Percentiles rank a stretch among this genome's conserved stretches.
Conservation (phyloP, 1,140 invertebrate genomes). For the Trissolcus basalis region DNA sequence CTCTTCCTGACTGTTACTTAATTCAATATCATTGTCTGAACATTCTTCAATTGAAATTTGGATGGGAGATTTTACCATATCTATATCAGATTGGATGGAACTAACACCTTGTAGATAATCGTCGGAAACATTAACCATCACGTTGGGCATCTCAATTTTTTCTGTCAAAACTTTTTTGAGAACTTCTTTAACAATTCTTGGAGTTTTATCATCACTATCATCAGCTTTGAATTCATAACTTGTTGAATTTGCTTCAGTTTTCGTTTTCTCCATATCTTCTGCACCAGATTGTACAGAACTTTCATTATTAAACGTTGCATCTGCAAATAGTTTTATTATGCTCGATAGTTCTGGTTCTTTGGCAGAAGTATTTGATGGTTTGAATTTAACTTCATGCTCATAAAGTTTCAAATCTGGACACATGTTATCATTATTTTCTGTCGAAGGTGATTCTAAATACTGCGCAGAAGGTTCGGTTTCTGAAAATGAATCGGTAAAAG, state of each 20-base stretch:
- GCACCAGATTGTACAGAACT: conserved; percentile 65
- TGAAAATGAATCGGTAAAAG: conserved; percentile 69
- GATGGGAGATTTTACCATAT: conserved; percentile 74
- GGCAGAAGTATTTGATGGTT: conserved; percentile 8
- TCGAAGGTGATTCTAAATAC: conserved; percentile 71
- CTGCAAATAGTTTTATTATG: conserved; percentile 61
- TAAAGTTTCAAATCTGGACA: conserved; percentile 69
- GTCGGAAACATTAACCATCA: conserved; percentile 61
- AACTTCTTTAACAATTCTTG: conserved; percentile 5
- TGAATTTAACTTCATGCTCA: conserved; percentile 63
- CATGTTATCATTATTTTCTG: conserved; percentile 70
- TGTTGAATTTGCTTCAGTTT: conserved; percentile 44
- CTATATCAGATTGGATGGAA: conserved; percentile 64
- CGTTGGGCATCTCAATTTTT: conserved; percentile 68
- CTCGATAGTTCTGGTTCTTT: conserved; percentile 49
- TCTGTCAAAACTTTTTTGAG: conserved; percentile 62
- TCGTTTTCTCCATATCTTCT: conserved; percentile 40
- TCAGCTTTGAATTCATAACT: conserved; percentile 19
- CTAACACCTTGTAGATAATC: conserved; percentile 48
- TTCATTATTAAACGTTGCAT: conserved; percentile 70
- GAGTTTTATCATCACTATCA: not conserved
- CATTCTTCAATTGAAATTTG: conserved; percentile 76
- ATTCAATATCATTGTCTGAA: conserved; percentile 69
- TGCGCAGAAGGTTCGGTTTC: conserved; percentile 72
- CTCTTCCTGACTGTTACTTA: conserved; percentile 67